These are phyloP conservation scores for Callosobruchus maculatus DNA, from an alignment of 2,888 invertebrate genomes.

Conservation along the genomic window DNA sequence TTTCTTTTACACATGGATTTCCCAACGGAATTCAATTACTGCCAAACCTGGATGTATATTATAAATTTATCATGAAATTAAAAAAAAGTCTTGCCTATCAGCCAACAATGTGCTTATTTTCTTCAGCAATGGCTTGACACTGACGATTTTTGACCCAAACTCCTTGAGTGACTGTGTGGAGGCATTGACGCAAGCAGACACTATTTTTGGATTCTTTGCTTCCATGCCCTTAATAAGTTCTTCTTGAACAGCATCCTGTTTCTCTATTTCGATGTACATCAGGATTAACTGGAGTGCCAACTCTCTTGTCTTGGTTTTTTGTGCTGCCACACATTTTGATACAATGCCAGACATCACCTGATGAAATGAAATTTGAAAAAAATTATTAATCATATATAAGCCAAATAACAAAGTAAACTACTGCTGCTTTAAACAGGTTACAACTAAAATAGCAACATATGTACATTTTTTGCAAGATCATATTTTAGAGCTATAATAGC, in stretches of 20 bases:
- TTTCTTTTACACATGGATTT: no score
- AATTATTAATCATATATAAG: no score
- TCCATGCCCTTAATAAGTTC: conserved; percentile 91
- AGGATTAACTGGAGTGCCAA: conserved; percentile 83
- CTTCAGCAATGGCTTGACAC: conserved; percentile 84
- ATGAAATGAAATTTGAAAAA: no score
- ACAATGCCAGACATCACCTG: conserved; percentile 66
- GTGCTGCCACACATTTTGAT: conserved; percentile 88
- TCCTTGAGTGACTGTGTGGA: conserved; percentile 76
- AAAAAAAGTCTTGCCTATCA: conserved; percentile 49
- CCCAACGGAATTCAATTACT: neutral
- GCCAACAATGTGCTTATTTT: conserved; percentile 80
- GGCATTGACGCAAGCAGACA: conserved; percentile 76
- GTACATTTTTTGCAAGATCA: no score
- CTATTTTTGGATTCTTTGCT: conserved; percentile 94
- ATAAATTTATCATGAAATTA: neutral
- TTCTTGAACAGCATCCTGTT: conserved; percentile 84
- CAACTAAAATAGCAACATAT: no score
- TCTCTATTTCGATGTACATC: conserved; percentile 95
- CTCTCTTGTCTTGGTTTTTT: conserved; percentile 88
- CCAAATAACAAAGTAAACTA: no score
- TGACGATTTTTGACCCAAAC: conserved; percentile 90
- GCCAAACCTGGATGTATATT: neutral
- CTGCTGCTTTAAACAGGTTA: no score
- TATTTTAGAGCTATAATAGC: no score